Evolutionary conservation across 2,888 invertebrate species (phyloP).

Genomic region (Abrostola tripartita): DNA sequence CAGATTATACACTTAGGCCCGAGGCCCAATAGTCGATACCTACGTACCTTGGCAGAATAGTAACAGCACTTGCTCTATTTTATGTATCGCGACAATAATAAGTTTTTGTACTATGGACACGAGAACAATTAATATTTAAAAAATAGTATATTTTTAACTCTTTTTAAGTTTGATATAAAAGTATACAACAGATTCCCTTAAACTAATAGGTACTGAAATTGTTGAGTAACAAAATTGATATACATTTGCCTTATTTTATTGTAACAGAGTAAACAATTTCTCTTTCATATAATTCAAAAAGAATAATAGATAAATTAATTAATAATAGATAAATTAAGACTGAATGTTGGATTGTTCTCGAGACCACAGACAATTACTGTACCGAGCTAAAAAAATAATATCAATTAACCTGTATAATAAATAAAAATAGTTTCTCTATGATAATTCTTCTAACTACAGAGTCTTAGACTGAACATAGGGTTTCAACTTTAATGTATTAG

Average conservation of each 20-base stretch:
- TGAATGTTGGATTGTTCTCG: too few relatives aligned
- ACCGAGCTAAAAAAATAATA: constrained; percentile 47
- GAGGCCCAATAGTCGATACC: not conserved
- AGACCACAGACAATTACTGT: constrained; percentile 16
- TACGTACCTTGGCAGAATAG: too few relatives aligned
- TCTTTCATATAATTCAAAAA: too few relatives aligned
- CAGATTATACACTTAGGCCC: not conserved
- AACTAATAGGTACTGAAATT: too few relatives aligned
- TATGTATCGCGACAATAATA: constrained; percentile 19
- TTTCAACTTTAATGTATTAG: not conserved
- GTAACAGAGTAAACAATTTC: too few relatives aligned
- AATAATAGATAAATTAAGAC: too few relatives aligned
- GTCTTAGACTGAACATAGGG: not conserved
- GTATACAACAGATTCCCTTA: too few relatives aligned
- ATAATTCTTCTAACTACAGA: constrained; percentile 43
- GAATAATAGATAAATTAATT: too few relatives aligned
- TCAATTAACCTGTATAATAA: constrained; percentile 52
- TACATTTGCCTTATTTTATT: too few relatives aligned
- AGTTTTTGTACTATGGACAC: constrained; percentile 13
- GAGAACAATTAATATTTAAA: constrained; percentile 17
- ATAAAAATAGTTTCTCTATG: constrained; percentile 51
- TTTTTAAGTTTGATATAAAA: not conserved
- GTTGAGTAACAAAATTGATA: too few relatives aligned
- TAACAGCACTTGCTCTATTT: not conserved
- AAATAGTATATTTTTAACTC: not conserved